Conservation (phyloP, 2,888 invertebrate species). For the Ellobium chinense region DNA sequence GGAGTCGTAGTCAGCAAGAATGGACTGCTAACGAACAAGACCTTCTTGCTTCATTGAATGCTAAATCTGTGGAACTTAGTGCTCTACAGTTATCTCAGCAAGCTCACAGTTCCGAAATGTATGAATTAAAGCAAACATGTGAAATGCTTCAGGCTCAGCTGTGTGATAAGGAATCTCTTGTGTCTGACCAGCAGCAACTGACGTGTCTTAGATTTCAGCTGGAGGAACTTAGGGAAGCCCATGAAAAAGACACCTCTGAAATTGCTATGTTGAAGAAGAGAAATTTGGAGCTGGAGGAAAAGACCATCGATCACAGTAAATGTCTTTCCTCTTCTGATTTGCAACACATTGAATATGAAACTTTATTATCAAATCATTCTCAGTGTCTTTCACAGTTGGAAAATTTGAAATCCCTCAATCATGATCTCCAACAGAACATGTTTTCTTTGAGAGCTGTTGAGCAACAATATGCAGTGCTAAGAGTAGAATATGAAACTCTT, state of each 20-base stretch:
- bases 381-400: conserved; percentile 22
- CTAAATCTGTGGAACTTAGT: conserved; percentile 13
- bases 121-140: background rate
- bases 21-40: conserved; percentile 15
- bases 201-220: conserved; percentile 33
- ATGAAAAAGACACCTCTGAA: conserved; percentile 42
- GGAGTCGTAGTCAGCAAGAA: conserved; percentile 4
- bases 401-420: conserved; percentile 1
- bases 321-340: conserved; percentile 7
- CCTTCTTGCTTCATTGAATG: background rate
- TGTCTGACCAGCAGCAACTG: background rate
- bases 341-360: conserved; percentile 3
- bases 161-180: background rate
- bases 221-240: conserved; percentile 40
- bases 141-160: background rate
- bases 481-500: conserved; percentile 50
- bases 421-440: conserved; percentile 19
- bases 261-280: conserved; percentile 43
- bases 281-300: conserved; percentile 48
- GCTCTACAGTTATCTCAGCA: background rate
- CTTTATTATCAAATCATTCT: conserved; percentile 3
- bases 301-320: background rate
- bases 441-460: conserved; percentile 40
- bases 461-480: conserved; percentile 40
- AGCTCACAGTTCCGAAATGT: background rate